These are phyloP conservation scores for Orientallactaga bullata DNA, from an alignment of 2,113 vertebrate species.

Conservation along the genomic window DNA sequence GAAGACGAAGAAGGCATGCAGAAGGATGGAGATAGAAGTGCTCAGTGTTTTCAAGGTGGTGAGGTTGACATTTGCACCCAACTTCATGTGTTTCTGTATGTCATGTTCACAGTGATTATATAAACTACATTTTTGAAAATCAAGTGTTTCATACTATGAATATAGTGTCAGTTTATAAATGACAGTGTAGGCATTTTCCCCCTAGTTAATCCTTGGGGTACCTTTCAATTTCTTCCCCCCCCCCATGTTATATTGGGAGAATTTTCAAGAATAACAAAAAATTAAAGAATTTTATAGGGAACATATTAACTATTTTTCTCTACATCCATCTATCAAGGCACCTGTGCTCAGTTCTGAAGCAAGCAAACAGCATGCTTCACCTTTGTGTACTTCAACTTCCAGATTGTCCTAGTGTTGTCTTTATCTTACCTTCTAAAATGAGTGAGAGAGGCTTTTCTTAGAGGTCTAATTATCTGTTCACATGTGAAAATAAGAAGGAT, in stretches of 20 bases:
- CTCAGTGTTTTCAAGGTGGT: neutral
- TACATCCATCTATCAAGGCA: neutral
- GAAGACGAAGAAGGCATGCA: no score
- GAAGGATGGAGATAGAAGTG: neutral
- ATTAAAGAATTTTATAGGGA: neutral
- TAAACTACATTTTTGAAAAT: neutral
- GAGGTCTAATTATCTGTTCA: neutral
- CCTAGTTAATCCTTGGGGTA: neutral
- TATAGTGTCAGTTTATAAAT: neutral
- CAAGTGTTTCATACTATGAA: neutral
- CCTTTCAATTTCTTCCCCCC: constrained; percentile 9
- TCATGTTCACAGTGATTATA: neutral
- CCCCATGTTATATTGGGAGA: constrained; percentile 39
- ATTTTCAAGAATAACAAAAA: constrained; percentile 2
- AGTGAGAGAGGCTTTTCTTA: neutral
- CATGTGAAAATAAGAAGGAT: neutral
- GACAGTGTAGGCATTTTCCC: neutral
- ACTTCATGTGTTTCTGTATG: neutral
- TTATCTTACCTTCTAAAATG: neutral
- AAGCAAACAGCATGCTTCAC: neutral
- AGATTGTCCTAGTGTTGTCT: neutral
- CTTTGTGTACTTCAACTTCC: neutral
- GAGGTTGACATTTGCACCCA: neutral
- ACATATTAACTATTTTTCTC: neutral
- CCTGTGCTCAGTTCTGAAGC: neutral